phyloP scores from a whole-genome alignment of 1,140 invertebrate genomes.

The Glomeris maerens region DNA sequence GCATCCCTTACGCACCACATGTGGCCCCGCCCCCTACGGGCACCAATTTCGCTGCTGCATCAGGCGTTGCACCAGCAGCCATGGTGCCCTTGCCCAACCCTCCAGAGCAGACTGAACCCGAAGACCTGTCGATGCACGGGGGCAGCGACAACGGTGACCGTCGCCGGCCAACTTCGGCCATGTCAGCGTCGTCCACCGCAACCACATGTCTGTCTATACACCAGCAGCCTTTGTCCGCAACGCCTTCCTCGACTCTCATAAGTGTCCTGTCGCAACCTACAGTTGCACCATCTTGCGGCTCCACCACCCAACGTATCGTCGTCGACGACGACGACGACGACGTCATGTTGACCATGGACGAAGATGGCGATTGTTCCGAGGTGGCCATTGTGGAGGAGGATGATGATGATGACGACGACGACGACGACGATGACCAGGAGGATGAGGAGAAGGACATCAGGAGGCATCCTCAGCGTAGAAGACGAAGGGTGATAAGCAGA shows the following conservation, averaged over 20 bases:
- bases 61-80: constrained; percentile 2
- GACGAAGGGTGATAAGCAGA: background rate
- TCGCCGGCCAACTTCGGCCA: background rate
- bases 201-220: background rate
- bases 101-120: constrained; percentile 75
- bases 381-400: constrained; percentile 10
- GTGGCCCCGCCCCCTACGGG: constrained; percentile 17
- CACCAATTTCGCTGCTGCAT: constrained; percentile 16
- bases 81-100: constrained; percentile 5
- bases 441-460: background rate
- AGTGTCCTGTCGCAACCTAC: background rate
- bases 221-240: background rate
- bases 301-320: background rate
- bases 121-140: constrained; percentile 59
- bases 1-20: background rate
- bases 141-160: constrained; percentile 11
- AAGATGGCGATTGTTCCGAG: background rate
- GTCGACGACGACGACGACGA: constrained; percentile 14
- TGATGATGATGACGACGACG: constrained; percentile 8
- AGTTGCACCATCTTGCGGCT: background rate
- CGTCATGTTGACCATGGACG: background rate
- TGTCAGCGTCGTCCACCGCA: too few species aligned
- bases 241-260: background rate
- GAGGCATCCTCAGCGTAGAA: background rate
- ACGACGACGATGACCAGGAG: constrained; percentile 6